Conservation (phyloP, 2,113 vertebrate genomes). For the Solenodon paradoxus region DNA sequence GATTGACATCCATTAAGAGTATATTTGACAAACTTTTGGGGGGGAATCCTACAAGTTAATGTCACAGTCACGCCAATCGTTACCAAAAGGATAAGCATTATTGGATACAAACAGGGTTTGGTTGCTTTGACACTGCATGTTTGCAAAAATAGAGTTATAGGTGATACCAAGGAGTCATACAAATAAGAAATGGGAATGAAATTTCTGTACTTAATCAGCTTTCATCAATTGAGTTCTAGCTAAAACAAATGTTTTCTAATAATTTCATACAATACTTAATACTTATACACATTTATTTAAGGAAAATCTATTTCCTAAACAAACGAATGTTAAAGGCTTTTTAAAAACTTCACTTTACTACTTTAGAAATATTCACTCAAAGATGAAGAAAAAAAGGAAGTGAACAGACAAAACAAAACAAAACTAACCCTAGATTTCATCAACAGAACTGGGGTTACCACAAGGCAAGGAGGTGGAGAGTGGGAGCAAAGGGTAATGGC, state of each 20-base stretch:
- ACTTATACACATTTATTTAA: neutral
- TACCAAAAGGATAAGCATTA: neutral
- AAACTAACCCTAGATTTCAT: too few species aligned
- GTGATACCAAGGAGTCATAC: neutral
- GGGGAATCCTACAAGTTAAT: neutral
- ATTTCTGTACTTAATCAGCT: neutral
- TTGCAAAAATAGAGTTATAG: neutral
- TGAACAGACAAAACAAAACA: too few species aligned
- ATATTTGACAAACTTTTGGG: neutral
- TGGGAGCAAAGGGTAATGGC: too few species aligned
- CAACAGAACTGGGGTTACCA: too few species aligned
- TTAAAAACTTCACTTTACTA: neutral
- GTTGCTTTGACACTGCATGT: neutral
- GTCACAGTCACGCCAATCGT: neutral
- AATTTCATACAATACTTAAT: neutral
- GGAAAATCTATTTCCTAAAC: neutral
- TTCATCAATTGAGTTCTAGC: neutral
- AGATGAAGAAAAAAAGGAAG: too few species aligned
- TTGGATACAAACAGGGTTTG: neutral
- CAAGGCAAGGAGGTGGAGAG: too few species aligned
- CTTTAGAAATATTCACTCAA: neutral
- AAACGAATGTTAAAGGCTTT: neutral
- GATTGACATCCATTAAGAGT: neutral
- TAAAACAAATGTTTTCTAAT: neutral
- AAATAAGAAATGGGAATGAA: constrained; percentile 11